These are phyloP conservation scores for Clarias batrachus DNA, from an alignment of 2,113 vertebrate species.

Conservation along the genomic window DNA sequence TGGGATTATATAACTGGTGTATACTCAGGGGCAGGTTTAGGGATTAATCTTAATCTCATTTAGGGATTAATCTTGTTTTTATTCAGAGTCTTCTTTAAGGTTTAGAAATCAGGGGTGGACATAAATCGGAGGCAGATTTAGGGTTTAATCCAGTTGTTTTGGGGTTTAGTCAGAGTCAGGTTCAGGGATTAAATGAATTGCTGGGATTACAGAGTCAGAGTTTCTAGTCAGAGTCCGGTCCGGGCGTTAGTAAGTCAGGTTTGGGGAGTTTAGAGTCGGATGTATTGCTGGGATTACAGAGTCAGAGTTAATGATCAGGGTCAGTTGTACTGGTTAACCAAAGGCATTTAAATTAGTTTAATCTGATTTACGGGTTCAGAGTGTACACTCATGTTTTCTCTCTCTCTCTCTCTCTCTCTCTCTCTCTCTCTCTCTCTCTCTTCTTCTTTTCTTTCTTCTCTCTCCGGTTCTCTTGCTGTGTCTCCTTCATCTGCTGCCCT, in stretches of 20 bases:
- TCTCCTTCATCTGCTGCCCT: neutral
- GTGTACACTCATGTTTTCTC: neutral
- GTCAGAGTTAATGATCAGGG: no score
- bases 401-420: neutral
- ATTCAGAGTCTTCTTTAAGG: neutral
- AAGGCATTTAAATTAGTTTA: neutral
- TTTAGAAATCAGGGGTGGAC: neutral
- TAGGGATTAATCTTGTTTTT: no score
- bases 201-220: no score
- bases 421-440: neutral
- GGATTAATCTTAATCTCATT: neutral
- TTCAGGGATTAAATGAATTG: no score
- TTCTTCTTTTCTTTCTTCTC: neutral
- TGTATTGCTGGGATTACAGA: neutral
- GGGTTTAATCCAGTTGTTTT: no score
- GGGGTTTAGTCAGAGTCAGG: no score
- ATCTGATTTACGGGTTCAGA: neutral
- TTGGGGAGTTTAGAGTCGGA: neutral
- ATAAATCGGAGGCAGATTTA: neutral
- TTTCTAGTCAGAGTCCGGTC: neutral
- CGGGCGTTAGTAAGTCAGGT: neutral
- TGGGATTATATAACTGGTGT: no score
- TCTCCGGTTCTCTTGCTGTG: neutral
- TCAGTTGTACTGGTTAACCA: neutral
- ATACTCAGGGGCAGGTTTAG: neutral